Evolutionary conservation across 2,888 invertebrate species (phyloP).

Genomic region (Xestoiulus laeticollis): DNA sequence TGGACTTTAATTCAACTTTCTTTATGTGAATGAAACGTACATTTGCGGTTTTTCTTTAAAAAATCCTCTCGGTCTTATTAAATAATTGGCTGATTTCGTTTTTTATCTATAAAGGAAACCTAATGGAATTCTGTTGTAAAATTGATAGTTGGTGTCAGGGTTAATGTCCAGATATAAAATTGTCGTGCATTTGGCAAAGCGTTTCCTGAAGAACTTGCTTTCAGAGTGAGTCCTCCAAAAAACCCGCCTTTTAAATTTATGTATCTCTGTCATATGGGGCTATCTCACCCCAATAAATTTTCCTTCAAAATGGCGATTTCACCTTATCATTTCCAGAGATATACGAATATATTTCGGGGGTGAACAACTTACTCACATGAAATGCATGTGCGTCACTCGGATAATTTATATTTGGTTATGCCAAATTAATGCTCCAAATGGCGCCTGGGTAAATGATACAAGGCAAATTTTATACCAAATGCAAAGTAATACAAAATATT

Average conservation of each 20-base stretch:
- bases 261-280: not conserved
- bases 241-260: not conserved
- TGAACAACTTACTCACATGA: not conserved
- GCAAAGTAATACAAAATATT: too few species aligned
- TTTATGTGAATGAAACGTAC: too few species aligned
- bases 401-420: too few species aligned
- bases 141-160: not conserved
- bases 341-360: not conserved
- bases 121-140: not conserved
- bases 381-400: not conserved
- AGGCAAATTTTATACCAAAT: too few species aligned
- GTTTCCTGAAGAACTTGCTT: not conserved
- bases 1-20: too few species aligned
- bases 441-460: too few species aligned
- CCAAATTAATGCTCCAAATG: too few species aligned
- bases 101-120: not conserved
- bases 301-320: not conserved
- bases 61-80: not conserved
- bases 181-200: not conserved
- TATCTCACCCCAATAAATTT: constrained; percentile 7
- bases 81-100: not conserved
- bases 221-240: not conserved
- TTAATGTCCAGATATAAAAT: not conserved
- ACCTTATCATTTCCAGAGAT: not conserved
- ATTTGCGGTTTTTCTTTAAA: too few species aligned